Conservation (phyloP, 2,888 invertebrate genomes). For the Abrostola tripartita region DNA sequence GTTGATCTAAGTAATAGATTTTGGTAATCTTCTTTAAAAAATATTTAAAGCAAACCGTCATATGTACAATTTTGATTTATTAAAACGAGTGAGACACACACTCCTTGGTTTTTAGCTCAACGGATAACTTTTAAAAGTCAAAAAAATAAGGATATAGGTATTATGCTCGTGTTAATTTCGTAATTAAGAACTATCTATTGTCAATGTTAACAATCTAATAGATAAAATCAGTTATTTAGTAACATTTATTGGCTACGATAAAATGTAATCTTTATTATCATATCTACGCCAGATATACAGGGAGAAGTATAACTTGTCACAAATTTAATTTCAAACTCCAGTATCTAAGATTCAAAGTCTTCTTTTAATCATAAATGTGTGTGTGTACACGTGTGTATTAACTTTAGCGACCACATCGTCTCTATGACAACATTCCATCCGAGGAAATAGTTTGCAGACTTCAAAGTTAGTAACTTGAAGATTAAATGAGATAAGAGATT, state of each 20-base stretch:
- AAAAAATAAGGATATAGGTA: no score
- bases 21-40: constrained; percentile 31
- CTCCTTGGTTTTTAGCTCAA: no score
- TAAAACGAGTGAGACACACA: no score
- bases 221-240: constrained; percentile 31
- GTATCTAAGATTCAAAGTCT: constrained; percentile 8
- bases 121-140: no score
- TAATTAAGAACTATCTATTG: constrained; percentile 8
- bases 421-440: constrained; percentile 71
- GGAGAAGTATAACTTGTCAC: constrained; percentile 28
- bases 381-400: constrained; percentile 43
- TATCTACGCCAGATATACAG: constrained; percentile 12
- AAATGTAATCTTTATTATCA: constrained; percentile 17
- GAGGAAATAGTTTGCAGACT: constrained; percentile 73
- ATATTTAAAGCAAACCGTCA: constrained; percentile 28
- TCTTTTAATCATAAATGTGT: constrained; percentile 49
- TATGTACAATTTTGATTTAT: no score
- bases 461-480: constrained; percentile 64
- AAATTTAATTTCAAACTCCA: constrained; percentile 33
- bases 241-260: background rate
- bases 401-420: constrained; percentile 57
- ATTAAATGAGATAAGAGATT: constrained; percentile 72
- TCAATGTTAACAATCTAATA: constrained; percentile 34
- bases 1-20: constrained; percentile 54
- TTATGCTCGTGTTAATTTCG: background rate